Evolutionary conservation across 2,888 invertebrate species (phyloP), one percentile per base, ranked within the genome.

Genomic region (Cryptophagus acutangulus): DNA sequence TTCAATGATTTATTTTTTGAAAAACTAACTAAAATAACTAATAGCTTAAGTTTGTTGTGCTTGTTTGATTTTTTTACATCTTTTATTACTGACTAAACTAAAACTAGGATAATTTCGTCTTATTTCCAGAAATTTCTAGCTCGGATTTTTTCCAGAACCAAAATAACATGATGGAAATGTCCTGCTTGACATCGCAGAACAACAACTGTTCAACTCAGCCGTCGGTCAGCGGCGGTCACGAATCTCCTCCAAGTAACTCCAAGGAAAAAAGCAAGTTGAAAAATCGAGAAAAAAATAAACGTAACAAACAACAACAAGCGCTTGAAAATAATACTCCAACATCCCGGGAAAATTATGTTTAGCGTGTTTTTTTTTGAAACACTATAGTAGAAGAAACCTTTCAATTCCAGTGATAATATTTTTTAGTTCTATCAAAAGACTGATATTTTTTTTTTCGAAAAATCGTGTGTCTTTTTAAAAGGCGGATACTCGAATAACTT

Each of bases 91-190:
- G 59, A 59, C 65, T n/a, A n/a, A 59, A 69, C 68, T 69, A 66
- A 70, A 70, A 66, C 67, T 67, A 68, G 69, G 68, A 62, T 66
- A 66, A 63, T 65, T 67, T 66, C 65, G 56, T 68, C 66, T 69
- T 67, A 62, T 67, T 69, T 69, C 63, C 69, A 69, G 70, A 68
- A 66, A 65, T 64, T 67, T 69, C 69, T 70, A 69, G 69, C 65
- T 69, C 66, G 69, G 68, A 67, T 68, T 69, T 69, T 70, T 69
- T 70, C 68, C 69, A 70, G 70, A 72, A 69, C 64, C 71, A 73
- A 68, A 73, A n/a, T n/a, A n/a, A 72, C 65, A 71, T 72, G 62
- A 79, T 81, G 59, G 82, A 83, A 71, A 80, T 82, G 75, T 80
- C 82, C 34, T 81, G 81, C 67, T 69, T 82, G 54, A 65, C 72